phyloP scores from a whole-genome alignment of 2,797 vertebrate species.

The Eupleurogrammus muticus region DNA sequence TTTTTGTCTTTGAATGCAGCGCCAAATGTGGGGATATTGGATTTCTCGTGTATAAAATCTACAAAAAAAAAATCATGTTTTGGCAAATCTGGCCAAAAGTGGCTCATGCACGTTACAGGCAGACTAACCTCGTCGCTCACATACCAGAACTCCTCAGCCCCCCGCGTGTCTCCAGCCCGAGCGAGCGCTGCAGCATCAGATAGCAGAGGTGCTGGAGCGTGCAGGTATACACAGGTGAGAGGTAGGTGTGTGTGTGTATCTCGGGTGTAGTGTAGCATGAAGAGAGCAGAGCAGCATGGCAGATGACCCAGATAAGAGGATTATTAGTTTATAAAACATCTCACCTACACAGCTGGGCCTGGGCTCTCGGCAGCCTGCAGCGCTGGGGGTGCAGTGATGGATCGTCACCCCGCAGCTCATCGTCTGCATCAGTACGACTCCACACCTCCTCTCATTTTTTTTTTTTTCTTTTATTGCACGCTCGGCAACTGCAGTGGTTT shows the following conservation, averaged over 20 bases:
- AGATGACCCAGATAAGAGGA: conserved; percentile 80
- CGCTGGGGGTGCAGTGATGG: conserved; percentile 60
- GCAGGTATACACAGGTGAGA: conserved; percentile 61
- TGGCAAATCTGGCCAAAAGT: conserved; percentile 1
- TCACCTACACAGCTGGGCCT: conserved; percentile 72
- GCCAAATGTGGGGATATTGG: neutral
- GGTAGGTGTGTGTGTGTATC: conserved; percentile 45
- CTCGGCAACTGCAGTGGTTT: neutral
- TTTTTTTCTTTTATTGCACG: conserved; percentile 1
- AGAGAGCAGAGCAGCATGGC: conserved; percentile 54
- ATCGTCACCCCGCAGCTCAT: conserved; percentile 28
- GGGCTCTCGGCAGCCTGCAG: conserved; percentile 38
- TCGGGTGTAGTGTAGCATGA: conserved; percentile 72
- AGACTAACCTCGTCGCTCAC: neutral
- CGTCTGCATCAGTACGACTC: neutral
- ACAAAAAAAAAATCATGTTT: neutral
- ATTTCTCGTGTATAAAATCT: neutral
- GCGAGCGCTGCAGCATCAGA: conserved; percentile 66
- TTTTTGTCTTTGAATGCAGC: too few relatives aligned
- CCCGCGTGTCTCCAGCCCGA: conserved; percentile 50
- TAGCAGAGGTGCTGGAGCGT: conserved; percentile 69
- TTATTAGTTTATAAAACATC: conserved; percentile 83
- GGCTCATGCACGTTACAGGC: neutral
- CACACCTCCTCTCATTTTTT: too few relatives aligned
- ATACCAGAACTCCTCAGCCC: conserved; percentile 27